These are phyloP conservation scores for Glyptemys insculpta DNA, from an alignment of 2,797 vertebrate genomes.

Conservation along the genomic window DNA sequence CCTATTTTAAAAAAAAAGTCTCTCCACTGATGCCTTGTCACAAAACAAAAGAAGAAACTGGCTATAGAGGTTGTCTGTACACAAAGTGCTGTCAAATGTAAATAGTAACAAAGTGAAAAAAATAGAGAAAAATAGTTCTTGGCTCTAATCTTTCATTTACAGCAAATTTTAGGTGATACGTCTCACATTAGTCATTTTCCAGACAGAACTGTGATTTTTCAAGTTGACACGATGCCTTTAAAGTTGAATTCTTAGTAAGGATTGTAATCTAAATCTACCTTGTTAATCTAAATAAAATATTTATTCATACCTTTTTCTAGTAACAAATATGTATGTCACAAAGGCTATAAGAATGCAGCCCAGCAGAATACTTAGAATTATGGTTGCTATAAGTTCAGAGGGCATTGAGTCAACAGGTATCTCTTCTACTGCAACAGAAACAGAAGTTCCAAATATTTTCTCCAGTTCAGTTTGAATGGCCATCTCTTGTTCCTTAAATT, in stretches of 20 bases:
- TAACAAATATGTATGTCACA: constrained; percentile 53
- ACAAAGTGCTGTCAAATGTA: not conserved
- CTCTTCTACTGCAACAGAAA: not conserved
- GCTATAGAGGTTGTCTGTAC: rapidly evolving
- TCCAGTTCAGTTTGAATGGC: constrained; percentile 73
- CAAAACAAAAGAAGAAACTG: not conserved
- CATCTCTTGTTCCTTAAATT: constrained; percentile 72
- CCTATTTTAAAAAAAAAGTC: not conserved
- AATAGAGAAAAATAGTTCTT: not conserved
- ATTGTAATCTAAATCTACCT: not conserved
- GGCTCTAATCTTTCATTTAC: not conserved
- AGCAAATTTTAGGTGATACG: rapidly evolving
- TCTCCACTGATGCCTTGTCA: not conserved
- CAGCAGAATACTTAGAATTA: constrained; percentile 75
- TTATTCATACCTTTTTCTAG: constrained; percentile 77
- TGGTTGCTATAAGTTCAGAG: constrained; percentile 31
- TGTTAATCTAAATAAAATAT: not conserved
- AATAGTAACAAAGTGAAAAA: not conserved
- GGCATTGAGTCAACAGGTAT: rapidly evolving
- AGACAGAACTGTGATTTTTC: not conserved
- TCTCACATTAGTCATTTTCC: rapidly evolving
- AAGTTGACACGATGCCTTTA: not conserved
- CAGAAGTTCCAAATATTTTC: not conserved
- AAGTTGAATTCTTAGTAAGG: not conserved
- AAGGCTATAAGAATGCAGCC: constrained; percentile 67